These are phyloP conservation scores for Ctena decussata DNA, from an alignment of 2,888 invertebrate species.

Conservation along the genomic window DNA sequence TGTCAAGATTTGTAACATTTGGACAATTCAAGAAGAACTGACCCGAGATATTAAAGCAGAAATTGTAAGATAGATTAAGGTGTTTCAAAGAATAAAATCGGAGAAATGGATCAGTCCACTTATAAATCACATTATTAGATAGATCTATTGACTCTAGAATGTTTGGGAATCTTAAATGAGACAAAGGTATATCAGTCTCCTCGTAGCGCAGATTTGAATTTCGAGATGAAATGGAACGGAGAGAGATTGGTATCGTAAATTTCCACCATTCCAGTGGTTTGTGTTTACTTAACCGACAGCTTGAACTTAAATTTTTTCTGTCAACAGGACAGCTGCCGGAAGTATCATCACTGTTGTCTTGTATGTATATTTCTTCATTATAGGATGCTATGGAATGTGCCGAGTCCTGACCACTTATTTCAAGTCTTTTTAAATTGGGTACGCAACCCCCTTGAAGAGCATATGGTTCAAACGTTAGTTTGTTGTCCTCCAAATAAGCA, in stretches of 20 bases:
- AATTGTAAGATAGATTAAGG: not conserved
- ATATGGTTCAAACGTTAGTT: not conserved
- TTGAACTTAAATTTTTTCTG: not conserved
- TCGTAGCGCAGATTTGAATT: not conserved
- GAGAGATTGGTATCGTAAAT: not conserved
- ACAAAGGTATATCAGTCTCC: too few species aligned
- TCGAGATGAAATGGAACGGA: not conserved
- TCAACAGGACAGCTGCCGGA: not conserved
- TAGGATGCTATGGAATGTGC: not conserved
- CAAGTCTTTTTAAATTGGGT: not conserved
- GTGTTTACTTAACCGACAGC: not conserved
- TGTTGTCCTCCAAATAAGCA: not conserved
- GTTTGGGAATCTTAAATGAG: not conserved
- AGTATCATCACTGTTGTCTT: not conserved
- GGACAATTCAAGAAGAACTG: too few species aligned
- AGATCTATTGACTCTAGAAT: not conserved
- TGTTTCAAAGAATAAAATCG: not conserved
- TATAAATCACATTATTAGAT: not conserved
- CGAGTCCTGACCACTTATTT: not conserved
- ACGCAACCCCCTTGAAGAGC: not conserved
- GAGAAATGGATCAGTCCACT: not conserved
- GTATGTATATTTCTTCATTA: not conserved
- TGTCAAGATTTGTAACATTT: not conserved
- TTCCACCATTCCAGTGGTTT: not conserved
- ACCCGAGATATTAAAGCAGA: not conserved